Base-by-base conservation (phyloP, 2,888 invertebrate genomes). In the Parascotia fuliginaria region DNA sequence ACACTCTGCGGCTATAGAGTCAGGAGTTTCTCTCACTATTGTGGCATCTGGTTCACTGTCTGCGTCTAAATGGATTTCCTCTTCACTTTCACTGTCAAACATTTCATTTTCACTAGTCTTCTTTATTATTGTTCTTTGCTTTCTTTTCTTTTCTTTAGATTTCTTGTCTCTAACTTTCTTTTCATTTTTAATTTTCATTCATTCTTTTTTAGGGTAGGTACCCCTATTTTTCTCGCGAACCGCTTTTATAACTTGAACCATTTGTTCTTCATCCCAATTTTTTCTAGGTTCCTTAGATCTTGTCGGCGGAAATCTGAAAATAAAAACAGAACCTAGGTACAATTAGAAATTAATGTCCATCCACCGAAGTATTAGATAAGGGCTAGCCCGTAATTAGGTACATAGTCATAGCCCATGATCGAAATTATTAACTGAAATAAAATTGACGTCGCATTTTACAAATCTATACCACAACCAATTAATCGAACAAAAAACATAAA, bases 1-100 rank as follows among this genome's bases (percentile, higher is more conserved):
- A 46, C 22, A 46, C 34, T 33, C 15, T 9, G 34, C n/a, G 40
- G 39, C 45, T 39, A 4, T 24, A 22, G 45, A 40, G 19, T 39
- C 33, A 13, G 45, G 33, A 34, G 27, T 16, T 34, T 12, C 24
- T 15, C n/a, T 16, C 22, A 24, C 33, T 46, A 45, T 45, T 12
- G 33, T 24, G 16, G 45, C 24, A 44, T 31, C 44, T 9, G 19
- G 29, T 32, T 38, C 44, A 44, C 24, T 37, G 27, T 44, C 31
- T 22, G 38, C 14, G 38, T 38, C 37, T 7, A 33, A 34, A 9
- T 7, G 24, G 9, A 27, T 14, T 3, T 4, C 11, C 15, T 31
- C 13, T 13, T 31, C 11, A 5, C 9, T 9, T 33, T 33, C 9
- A 33, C 14, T 33, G n/a, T 28, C 27, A 28, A 28, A 2, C n/a